Conservation (phyloP, 2,888 invertebrate genomes). For the Stenoptilia bipunctidactyla region DNA sequence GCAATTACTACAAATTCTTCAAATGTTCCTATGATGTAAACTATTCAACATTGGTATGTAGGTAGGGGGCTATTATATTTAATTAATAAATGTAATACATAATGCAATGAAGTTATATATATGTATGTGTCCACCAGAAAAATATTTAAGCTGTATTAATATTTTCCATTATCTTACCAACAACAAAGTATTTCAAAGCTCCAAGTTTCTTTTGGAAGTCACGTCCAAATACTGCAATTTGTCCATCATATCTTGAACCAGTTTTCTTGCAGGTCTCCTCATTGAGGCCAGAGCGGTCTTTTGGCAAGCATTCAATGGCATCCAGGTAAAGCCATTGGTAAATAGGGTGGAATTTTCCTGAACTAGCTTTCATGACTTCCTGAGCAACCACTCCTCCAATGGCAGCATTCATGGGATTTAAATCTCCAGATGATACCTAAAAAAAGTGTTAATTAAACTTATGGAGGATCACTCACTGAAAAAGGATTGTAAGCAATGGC, state of each 20-base stretch:
- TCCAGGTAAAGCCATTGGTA: constrained; percentile 96
- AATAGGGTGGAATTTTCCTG: constrained; percentile 95
- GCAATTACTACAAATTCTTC: too few relatives aligned
- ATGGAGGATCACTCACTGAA: too few relatives aligned
- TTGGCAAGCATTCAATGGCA: constrained; percentile 93
- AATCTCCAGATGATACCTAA: constrained; percentile 78
- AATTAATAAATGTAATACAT: too few relatives aligned
- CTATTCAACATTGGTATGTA: not conserved
- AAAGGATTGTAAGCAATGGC: too few relatives aligned
- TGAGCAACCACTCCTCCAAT: constrained; percentile 98
- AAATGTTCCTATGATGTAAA: not conserved
- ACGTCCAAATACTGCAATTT: constrained; percentile 93
- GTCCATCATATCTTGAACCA: constrained; percentile 87
- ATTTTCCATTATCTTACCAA: constrained; percentile 67
- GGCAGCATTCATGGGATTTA: constrained; percentile 92
- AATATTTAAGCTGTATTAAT: not conserved
- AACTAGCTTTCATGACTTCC: constrained; percentile 98
- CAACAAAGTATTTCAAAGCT: constrained; percentile 83
- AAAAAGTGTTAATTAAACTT: too few relatives aligned
- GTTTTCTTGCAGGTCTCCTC: constrained; percentile 81
- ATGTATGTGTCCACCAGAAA: not conserved
- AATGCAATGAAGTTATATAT: too few relatives aligned
- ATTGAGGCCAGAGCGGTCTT: constrained; percentile 72
- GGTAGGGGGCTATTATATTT: too few relatives aligned
- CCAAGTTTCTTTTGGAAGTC: constrained; percentile 89